phyloP scores from a whole-genome alignment of 1,140 invertebrate genomes.

The Tetraneura akinire region DNA sequence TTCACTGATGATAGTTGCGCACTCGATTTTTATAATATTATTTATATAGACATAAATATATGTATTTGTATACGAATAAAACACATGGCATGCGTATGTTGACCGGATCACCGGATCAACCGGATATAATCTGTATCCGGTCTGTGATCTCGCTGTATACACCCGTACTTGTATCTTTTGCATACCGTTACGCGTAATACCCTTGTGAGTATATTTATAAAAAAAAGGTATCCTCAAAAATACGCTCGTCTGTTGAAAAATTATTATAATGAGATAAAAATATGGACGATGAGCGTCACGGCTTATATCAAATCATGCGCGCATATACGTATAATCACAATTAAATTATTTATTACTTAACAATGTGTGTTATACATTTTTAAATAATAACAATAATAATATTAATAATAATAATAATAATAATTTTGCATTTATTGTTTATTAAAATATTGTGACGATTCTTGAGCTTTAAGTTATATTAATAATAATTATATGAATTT shows the following conservation, averaged over 20 bases:
- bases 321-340: no score
- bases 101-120: constrained; percentile 37
- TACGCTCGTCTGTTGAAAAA: constrained; percentile 47
- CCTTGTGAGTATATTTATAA: background rate
- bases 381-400: no score
- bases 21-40: constrained; percentile 17
- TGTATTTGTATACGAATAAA: background rate
- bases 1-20: constrained; percentile 35
- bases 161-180: background rate
- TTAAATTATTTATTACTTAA: no score
- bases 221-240: no score
- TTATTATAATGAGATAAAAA: constrained; percentile 30
- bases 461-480: no score
- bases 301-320: no score
- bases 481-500: no score
- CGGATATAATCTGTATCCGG: constrained; percentile 42
- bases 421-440: no score
- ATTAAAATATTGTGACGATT: no score
- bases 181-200: background rate
- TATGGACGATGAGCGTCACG: constrained; percentile 25
- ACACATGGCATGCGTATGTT: background rate
- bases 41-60: no score
- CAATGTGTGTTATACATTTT: no score
- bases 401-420: no score
- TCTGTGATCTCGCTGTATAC: constrained; percentile 18